Evolutionary conservation across 2,797 vertebrate species (phyloP).

Genomic region (Lithobates sylvaticus): DNA sequence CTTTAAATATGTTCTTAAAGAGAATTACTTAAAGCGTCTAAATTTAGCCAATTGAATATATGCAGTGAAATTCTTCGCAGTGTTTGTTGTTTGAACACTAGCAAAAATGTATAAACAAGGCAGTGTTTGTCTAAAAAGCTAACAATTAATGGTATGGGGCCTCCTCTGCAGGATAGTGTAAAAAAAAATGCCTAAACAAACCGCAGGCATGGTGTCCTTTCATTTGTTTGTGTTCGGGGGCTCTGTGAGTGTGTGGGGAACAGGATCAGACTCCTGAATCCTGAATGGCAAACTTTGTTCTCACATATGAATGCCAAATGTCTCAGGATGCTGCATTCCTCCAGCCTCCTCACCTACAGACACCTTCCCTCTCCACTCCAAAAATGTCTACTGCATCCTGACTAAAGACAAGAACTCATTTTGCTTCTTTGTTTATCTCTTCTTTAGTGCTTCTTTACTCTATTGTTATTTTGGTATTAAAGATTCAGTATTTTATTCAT

Average conservation of each 20-base stretch:
- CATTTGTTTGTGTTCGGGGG: slow-evolving; percentile 60
- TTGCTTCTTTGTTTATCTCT: too few relatives aligned
- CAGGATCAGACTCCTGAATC: slow-evolving; percentile 45
- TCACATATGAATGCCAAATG: slow-evolving; percentile 62
- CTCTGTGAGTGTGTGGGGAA: slow-evolving; percentile 59
- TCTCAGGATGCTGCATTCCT: slow-evolving; percentile 55
- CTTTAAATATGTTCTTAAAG: too few relatives aligned
- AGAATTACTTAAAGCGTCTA: too few relatives aligned
- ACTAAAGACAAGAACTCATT: too few relatives aligned
- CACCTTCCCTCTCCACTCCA: slow-evolving; percentile 23
- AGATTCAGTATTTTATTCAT: not conserved
- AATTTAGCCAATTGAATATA: not conserved
- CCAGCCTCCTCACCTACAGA: slow-evolving; percentile 39
- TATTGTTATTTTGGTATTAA: not conserved
- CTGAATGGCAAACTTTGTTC: slow-evolving; percentile 62
- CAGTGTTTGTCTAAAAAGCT: slow-evolving; percentile 3
- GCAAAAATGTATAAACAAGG: not conserved
- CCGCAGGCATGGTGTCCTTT: not conserved
- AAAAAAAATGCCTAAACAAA: slow-evolving; percentile 15
- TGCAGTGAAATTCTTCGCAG: not conserved
- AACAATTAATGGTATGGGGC: not conserved
- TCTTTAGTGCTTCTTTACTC: too few relatives aligned
- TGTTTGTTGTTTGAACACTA: not conserved
- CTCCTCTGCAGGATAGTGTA: not conserved
- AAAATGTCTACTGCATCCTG: not conserved